phyloP scores from a whole-genome alignment of 2,797 vertebrate genomes.

The Prunella strophiata region DNA sequence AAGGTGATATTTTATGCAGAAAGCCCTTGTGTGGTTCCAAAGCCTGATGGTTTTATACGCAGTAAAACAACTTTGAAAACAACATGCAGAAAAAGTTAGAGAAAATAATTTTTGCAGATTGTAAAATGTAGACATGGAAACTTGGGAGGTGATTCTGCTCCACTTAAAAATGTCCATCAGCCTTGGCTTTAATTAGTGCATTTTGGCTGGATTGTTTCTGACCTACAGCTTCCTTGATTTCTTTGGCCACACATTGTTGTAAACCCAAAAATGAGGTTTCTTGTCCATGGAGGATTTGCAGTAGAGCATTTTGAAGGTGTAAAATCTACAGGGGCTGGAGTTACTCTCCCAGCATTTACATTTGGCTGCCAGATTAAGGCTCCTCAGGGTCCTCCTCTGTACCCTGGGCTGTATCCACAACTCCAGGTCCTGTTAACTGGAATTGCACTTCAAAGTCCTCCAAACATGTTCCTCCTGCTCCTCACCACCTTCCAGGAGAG shows the following conservation, averaged over 20 bases:
- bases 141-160: not conserved
- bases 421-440: not conserved
- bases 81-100: not conserved
- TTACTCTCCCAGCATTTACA: not conserved
- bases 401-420: not conserved
- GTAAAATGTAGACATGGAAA: not conserved
- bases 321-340: not conserved
- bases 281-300: not conserved
- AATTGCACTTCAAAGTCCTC: not conserved
- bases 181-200: not conserved
- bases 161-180: not conserved
- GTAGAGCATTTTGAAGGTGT: not conserved
- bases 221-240: not conserved
- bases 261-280: not conserved
- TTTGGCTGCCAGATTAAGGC: not conserved
- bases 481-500: not conserved
- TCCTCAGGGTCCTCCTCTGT: not conserved
- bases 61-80: constrained; percentile 44
- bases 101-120: constrained; percentile 8
- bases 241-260: not conserved
- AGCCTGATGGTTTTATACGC: constrained; percentile 4
- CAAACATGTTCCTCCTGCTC: not conserved
- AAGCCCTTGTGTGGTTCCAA: constrained; percentile 39
- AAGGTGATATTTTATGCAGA: constrained; percentile 64
- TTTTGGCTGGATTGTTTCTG: not conserved